Base-by-base conservation (phyloP, 2,888 invertebrate species). In the Hymenopus coronatus region DNA sequence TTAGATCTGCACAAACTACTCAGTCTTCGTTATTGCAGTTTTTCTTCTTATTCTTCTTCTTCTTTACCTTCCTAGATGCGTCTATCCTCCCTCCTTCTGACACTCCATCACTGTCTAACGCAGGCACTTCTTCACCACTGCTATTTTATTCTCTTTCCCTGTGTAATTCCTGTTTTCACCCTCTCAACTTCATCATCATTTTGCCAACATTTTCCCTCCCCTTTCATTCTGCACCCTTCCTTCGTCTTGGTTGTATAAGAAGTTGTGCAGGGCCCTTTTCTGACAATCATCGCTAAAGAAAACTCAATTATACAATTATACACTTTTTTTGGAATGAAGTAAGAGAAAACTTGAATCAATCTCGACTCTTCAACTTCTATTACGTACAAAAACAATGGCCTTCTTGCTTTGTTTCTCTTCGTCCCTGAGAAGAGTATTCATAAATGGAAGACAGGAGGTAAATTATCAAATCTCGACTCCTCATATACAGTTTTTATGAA, bases 271-370 rank as follows among this genome's bases (percentile, higher is more conserved):
- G 84, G 40, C 86, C 86, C 86, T 82, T 33, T 40, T 30, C 85
- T 86, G 83, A 87, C 88, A 88, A 88, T 88, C 88, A 86, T 85
- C 88, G 88, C 88, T 70, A 30, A 81, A 88, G 82, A 83, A 85
- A 89, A 88, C 89, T 89, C 87, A 88, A 89, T 89, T 89, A 89
- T 88, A 88, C 89, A 85, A 89, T 89, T 89, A 89, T 82, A 85
- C 87, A 85, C 85, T 85, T 85, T 85, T 82, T 40, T 46, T 28
- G 54, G 46, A 54, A 40, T n/a, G 27, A 83, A 28, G 84, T 28
- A 28, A 33, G 33, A 85, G 85, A 85, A 85, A 89, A 88, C 85
- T 85, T 89, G 84, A 87, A 88, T 89, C 89, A 89, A 89, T 89
- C 89, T 88, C 83, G 81, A 87, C 54, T 40, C 88, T 46, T 20